phyloP scores from a whole-genome alignment of 2,797 vertebrate species.

The Semaprochilodus insignis region DNA sequence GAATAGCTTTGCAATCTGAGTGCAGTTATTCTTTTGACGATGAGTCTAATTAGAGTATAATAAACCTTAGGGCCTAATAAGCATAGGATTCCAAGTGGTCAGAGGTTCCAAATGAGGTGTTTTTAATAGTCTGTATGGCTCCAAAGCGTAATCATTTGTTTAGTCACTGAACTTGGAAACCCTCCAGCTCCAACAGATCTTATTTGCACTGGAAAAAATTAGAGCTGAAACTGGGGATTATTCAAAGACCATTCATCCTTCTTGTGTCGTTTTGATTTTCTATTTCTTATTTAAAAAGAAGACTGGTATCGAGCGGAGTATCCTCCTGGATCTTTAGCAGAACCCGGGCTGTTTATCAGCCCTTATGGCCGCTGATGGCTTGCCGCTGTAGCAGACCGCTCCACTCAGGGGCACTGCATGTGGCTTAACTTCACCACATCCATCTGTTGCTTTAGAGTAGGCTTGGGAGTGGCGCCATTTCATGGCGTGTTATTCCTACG shows the following conservation, averaged over 20 bases:
- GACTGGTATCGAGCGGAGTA: conserved; percentile 6
- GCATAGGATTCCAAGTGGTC: too few species aligned
- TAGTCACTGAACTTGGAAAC: conserved; percentile 4
- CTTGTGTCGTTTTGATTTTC: not conserved
- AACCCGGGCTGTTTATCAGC: not conserved
- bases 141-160: conserved; percentile 5
- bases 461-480: conserved; percentile 6
- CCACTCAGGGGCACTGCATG: not conserved
- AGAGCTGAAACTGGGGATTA: not conserved
- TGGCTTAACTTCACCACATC: conserved; percentile 5
- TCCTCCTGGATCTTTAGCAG: not conserved
- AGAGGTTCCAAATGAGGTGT: too few species aligned
- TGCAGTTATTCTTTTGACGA: too few species aligned
- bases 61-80: too few species aligned
- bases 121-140: conserved; percentile 5
- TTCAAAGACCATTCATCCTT: not conserved
- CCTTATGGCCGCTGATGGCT: not conserved
- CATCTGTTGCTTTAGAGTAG: conserved; percentile 44
- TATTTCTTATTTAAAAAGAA: conserved; percentile 1
- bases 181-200: not conserved
- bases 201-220: not conserved
- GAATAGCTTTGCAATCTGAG: too few species aligned
- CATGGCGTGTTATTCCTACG: conserved; percentile 23
- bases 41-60: too few species aligned
- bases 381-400: not conserved